Evolutionary conservation across 2,888 invertebrate genomes (phyloP).

Genomic region (Xestoiulus laeticollis): DNA sequence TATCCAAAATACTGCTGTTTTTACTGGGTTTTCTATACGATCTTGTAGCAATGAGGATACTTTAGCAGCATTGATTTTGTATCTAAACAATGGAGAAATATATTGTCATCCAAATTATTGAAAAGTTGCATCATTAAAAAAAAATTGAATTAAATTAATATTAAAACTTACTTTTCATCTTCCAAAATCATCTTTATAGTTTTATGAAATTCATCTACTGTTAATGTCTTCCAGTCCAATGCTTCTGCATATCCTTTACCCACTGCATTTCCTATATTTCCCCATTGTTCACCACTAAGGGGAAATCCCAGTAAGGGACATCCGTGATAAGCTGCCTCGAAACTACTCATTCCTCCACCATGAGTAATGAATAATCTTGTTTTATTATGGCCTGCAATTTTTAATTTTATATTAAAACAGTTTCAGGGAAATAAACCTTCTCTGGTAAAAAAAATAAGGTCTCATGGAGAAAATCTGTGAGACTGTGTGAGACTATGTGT

Average conservation of each 20-base stretch:
- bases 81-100: neutral
- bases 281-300: slow-evolving; percentile 42
- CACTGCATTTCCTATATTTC: slow-evolving; percentile 45
- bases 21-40: neutral
- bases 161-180: slow-evolving; percentile 5
- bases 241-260: slow-evolving; percentile 46
- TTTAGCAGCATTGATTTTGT: neutral
- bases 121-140: neutral
- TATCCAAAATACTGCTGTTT: slow-evolving; percentile 50
- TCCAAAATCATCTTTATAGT: slow-evolving; percentile 22
- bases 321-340: slow-evolving; percentile 49
- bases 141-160: neutral
- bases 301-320: slow-evolving; percentile 49
- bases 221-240: slow-evolving; percentile 41
- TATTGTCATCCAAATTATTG: neutral
- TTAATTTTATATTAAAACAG: too few relatives aligned
- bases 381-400: slow-evolving; percentile 27
- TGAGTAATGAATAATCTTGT: slow-evolving; percentile 47
- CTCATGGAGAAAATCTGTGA: too few relatives aligned
- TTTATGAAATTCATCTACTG: neutral
- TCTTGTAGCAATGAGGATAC: slow-evolving; percentile 46
- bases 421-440: neutral
- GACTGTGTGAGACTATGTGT: too few relatives aligned
- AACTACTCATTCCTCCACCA: slow-evolving; percentile 48
- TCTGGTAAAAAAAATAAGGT: too few relatives aligned